phyloP scores from a whole-genome alignment of 2,888 invertebrate species.

The Hyles lineata region DNA sequence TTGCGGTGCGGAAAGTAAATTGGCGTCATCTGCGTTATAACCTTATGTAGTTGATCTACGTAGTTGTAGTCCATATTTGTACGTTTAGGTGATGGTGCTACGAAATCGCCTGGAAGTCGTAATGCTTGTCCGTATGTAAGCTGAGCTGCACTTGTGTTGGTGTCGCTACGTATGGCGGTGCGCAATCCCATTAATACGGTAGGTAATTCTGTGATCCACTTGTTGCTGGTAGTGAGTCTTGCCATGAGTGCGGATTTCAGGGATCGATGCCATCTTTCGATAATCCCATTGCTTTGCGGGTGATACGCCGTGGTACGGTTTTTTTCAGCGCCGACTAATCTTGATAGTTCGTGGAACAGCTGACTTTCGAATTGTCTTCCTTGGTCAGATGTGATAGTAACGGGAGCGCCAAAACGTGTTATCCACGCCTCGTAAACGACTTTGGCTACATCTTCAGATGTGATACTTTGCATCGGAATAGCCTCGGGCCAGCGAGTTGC shows the following conservation, averaged over 20 bases:
- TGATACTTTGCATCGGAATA: background rate
- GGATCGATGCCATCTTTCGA: background rate
- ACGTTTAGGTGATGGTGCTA: too few species aligned
- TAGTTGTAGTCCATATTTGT: too few species aligned
- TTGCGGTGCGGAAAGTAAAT: too few species aligned
- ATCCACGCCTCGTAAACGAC: background rate
- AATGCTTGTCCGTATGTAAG: too few species aligned
- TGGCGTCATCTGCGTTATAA: too few species aligned
- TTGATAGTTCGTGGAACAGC: background rate
- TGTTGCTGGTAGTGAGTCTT: background rate
- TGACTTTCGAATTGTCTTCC: background rate
- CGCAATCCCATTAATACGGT: conserved; percentile 1
- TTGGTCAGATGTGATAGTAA: background rate
- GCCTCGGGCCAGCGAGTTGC: conserved; percentile 33
- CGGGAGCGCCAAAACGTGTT: background rate
- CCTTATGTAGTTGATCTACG: too few species aligned
- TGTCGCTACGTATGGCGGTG: background rate
- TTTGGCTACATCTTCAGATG: background rate
- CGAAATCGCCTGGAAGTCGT: too few species aligned
- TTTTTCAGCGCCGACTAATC: conserved; percentile 3
- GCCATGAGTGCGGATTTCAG: background rate
- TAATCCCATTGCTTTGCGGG: conserved; percentile 1
- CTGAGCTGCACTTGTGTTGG: background rate
- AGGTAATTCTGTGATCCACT: background rate
- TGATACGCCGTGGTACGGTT: background rate